Base-by-base conservation (phyloP, 2,113 vertebrate species). In the Colossoma macropomum region DNA sequence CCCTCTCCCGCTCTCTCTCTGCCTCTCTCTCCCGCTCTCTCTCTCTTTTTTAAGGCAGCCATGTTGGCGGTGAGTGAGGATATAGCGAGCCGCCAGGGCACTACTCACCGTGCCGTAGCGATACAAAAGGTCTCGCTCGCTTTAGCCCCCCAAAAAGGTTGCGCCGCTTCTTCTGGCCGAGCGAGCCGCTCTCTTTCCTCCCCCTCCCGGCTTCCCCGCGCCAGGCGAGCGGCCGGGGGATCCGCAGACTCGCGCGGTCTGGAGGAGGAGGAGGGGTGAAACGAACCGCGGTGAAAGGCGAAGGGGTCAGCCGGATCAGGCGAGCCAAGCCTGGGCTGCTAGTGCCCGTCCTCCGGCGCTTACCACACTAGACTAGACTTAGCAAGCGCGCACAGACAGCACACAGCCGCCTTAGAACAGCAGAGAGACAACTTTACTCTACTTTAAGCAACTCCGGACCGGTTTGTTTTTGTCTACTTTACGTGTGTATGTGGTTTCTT, bases 21-120 rank as follows among this genome's bases (percentile, higher is more conserved):
- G 10, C 11, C 59, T 62, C 59, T 11, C n/a, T 60, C 56, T 25
- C 56, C n/a, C 7, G 17, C 25, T 62, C 59, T 62, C 59, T 62
- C 59, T 27, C 59, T 62, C n/a, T 62, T 5, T 62, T 90, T 92
- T 93, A 96, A 96, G 97, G 97, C 97, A 98, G 97, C 97, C 97
- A 99, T 99, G 97, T 98, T 97, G 97, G 96, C 96, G 95, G 96
- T 95, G 95, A 95, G 50, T 52, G 95, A 92, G 95, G 95, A 93
- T 89, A 89, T 25, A 92, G 92, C 89, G 93, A 91, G 95, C 88
- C 54, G 54, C 54, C 54, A 59, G 54, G 54, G 54, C 54, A 59
- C 59, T 62, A 27, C 59, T 62, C 56, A 62, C 59, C 59, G 50
- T 52, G 50, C 50, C 50, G 54, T 56, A 7, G 54, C 54, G 59